These are phyloP conservation scores for Apocrypta bakeri DNA, from an alignment of 1,140 invertebrate genomes.

Conservation along the genomic window DNA sequence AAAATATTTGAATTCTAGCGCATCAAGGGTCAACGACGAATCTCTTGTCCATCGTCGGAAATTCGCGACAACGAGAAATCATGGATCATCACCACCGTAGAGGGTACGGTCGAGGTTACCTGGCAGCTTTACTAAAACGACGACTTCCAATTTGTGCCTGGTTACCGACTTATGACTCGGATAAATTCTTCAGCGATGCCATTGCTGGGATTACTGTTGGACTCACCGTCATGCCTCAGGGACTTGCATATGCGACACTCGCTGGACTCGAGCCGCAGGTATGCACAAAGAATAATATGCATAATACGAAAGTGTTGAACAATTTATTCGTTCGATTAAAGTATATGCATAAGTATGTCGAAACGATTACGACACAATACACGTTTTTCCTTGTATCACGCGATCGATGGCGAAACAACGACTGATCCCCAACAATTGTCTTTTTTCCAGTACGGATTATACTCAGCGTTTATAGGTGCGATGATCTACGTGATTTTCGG, in stretches of 20 bases:
- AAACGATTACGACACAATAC: not conserved
- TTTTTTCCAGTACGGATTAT: constrained; percentile 85
- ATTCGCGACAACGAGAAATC: not conserved
- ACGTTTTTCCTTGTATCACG: not conserved
- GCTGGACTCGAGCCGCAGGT: constrained; percentile 89
- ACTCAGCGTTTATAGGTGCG: constrained; percentile 93
- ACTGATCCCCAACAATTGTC: not conserved
- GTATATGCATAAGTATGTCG: too few species aligned
- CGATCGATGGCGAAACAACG: not conserved
- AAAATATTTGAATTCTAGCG: not conserved
- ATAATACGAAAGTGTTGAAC: too few species aligned
- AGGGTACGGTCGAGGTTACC: not conserved
- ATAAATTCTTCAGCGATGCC: constrained; percentile 83
- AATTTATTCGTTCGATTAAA: too few species aligned
- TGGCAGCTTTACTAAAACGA: not conserved
- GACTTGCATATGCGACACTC: constrained; percentile 88
- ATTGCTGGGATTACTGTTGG: constrained; percentile 91
- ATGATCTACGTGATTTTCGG: constrained; percentile 94
- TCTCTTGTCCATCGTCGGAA: not conserved
- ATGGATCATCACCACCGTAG: not conserved
- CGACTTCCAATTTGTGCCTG: constrained; percentile 80
- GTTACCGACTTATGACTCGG: constrained; percentile 82
- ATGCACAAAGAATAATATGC: too few species aligned
- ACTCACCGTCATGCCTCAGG: constrained; percentile 92
- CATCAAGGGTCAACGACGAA: not conserved